Evolutionary conservation across 2,888 invertebrate species (phyloP), one percentile per base, ranked within the genome.

Genomic region (Eremobia ochroleuca): DNA sequence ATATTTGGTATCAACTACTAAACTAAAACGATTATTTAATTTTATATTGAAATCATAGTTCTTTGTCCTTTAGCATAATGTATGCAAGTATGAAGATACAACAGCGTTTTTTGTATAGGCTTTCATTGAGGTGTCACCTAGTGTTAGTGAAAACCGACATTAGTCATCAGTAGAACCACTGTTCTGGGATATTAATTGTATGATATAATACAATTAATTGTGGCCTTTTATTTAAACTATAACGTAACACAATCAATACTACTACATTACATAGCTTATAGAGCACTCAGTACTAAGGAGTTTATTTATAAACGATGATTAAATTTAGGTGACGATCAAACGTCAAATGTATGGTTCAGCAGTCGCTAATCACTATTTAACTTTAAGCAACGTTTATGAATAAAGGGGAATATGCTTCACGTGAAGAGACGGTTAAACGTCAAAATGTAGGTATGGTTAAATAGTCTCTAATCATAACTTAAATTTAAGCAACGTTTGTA

Each of bases 1-100:
- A 76, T 83, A 86, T 86, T 86, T 86, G 85, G 84, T 86, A 72
- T 68, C 71, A 76, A 75, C 55, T 68, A 71, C 37, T 75, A 55
- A 62, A 78, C 25, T 73, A 61, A 43, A 66, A 67, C 25, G 4
- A 59, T 73, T 59, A 78, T 66, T 62, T n/a, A n/a, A n/a, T n/a
- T n/a, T n/a, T 62, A 43, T 37, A 67, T 13, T 68, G 43, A 69
- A 61, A 52, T 68, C 15, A 61, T 62, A 74, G 58, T 46, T 74
- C 5, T 46, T 68, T 72, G 73, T 46, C 65, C 43, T 81, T 74
- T 46, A 76, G 52, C 37, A 28, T 49, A 58, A 81, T 62, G 13
- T 64, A 34, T 62, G 67, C 49, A 68, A 64, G 15, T 49, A 52
- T 15, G 11, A 58, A 31, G 1, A 78, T 55, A n/a, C 2, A 46